Evolutionary conservation across 2,888 invertebrate species (phyloP), one percentile per base, ranked within the genome.

Genomic region (Neoscelio sp.): DNA sequence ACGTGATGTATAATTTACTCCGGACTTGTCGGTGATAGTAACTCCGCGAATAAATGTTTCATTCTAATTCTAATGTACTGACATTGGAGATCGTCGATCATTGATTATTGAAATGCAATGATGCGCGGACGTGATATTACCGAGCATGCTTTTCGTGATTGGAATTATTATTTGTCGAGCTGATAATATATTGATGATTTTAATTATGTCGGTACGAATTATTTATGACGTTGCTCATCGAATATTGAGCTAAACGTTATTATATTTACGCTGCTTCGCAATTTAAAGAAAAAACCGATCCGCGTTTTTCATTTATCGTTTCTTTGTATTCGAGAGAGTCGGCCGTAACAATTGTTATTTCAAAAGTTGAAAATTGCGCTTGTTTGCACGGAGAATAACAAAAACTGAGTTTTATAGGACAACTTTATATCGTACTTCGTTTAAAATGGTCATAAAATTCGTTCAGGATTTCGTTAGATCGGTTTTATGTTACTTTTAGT

Each of bases 31-130:
- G 50, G 3, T 8, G 26, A 28, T 30, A 26, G 15, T 20, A 15
- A 35, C 28, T 50, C n/a, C 26, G 52, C 44, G 64, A 77, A 77
- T 77, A 50, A 70, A 70, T 77, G 68, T 56, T 77, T 77, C 46
- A 77, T 70, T 77, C 48, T 62, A 68, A 70, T 64, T 77, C 77
- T 65, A 77, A 77, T 50, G 64, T 28, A 33, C 38, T 42, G 48
- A 64, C 50, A 64, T 64, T 56, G 42, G 20, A 33, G 50, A 56
- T 70, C 17, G 46, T 30, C 58, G 58, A 38, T 64, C 50, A 58
- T 50, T 70, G 58, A 70, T 64, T 56, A 54, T 46, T 13, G 46
- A 54, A 58, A 46, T 40, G 54, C 20, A 68, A 54, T 62, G 64
- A 48, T 62, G 30, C 26, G 15, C 46, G 35, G 26, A 12, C 52